phyloP scores from a whole-genome alignment of 2,888 invertebrate species.

The Metacarcinus magister region DNA sequence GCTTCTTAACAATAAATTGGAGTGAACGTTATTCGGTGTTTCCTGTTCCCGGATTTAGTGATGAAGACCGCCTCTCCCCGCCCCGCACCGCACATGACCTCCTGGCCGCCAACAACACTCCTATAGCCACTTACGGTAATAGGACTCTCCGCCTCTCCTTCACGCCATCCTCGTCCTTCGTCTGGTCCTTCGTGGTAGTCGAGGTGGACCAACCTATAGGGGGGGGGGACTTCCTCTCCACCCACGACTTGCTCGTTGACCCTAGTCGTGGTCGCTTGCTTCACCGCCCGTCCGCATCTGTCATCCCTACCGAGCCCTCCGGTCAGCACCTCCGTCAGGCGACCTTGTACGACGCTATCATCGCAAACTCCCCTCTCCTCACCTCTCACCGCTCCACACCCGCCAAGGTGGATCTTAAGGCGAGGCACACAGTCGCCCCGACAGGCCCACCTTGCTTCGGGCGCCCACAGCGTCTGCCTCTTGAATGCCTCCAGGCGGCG shows the following conservation, averaged over 20 bases:
- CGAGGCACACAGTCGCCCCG: neutral
- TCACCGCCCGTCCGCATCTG: neutral
- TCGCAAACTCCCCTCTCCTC: neutral
- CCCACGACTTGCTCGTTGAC: neutral
- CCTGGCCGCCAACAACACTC: neutral
- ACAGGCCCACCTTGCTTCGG: neutral
- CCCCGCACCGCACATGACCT: neutral
- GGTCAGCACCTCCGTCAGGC: neutral
- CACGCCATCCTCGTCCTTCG: too few species aligned
- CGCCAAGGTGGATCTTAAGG: neutral
- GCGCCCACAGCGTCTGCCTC: neutral
- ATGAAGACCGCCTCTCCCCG: too few species aligned
- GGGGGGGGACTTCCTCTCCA: neutral
- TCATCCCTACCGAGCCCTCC: neutral
- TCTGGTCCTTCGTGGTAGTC: too few species aligned
- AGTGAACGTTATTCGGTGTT: too few species aligned
- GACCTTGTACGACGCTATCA: neutral
- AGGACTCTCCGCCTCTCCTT: too few species aligned
- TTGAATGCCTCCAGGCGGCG: slow-evolving; percentile 80
- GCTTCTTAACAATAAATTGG: too few species aligned
- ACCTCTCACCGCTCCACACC: neutral
- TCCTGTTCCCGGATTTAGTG: too few species aligned
- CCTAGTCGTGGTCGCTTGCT: neutral
- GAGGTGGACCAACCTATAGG: too few species aligned
- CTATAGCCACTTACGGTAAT: neutral